Evolutionary conservation across 2,113 vertebrate genomes (phyloP).

Genomic region (Phycodurus eques): DNA sequence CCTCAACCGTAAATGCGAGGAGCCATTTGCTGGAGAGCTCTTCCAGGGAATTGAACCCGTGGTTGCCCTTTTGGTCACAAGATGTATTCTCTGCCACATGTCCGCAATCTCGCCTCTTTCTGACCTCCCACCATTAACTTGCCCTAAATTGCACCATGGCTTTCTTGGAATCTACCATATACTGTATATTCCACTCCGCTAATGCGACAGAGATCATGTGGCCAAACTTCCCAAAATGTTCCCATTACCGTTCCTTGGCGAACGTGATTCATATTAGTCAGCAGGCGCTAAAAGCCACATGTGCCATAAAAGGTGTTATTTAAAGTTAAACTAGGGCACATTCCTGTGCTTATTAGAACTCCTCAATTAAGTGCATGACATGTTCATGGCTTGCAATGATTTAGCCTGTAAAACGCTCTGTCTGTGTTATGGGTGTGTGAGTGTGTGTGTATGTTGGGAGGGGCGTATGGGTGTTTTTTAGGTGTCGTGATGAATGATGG

Average conservation of each 20-base stretch:
- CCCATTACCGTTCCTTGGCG: background rate
- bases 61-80: background rate
- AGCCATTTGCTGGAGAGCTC: background rate
- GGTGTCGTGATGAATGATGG: constrained; percentile 50
- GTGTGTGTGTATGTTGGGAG: constrained; percentile 1
- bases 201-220: background rate
- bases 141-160: background rate
- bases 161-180: background rate
- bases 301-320: constrained; percentile 53
- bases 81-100: background rate
- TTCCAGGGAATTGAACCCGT: background rate
- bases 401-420: constrained; percentile 22
- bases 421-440: constrained; percentile 7
- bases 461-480: constrained; percentile 26
- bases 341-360: constrained; percentile 31
- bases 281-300: constrained; percentile 24
- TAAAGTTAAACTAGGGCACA: constrained; percentile 58
- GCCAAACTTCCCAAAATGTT: constrained; percentile 9
- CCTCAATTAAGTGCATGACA: constrained; percentile 36
- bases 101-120: background rate
- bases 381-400: constrained; percentile 30
- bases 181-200: background rate
- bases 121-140: background rate
- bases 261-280: constrained; percentile 13
- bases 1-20: background rate